phyloP scores from a whole-genome alignment of 2,888 invertebrate species.

The Meteorus cinctellus region DNA sequence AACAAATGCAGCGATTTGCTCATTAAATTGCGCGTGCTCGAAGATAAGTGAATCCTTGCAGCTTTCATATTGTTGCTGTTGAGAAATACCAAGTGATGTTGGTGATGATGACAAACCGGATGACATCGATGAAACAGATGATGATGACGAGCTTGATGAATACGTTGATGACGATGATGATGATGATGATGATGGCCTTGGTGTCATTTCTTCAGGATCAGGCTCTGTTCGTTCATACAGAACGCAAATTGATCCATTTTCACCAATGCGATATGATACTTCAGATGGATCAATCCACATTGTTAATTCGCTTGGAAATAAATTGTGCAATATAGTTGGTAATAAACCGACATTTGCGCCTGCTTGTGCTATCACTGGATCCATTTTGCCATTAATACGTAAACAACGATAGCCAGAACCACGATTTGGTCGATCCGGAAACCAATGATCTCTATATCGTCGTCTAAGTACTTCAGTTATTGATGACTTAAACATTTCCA shows the following conservation, averaged over 20 bases:
- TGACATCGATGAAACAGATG: conserved; percentile 47
- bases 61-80: conserved; percentile 69
- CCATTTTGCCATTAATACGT: conserved; percentile 82
- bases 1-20: conserved; percentile 70
- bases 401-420: conserved; percentile 84
- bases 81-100: conserved; percentile 49
- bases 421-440: conserved; percentile 81
- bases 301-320: conserved; percentile 82
- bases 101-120: conserved; percentile 44
- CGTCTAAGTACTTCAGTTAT: conserved; percentile 73
- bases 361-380: conserved; percentile 80
- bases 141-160: conserved; percentile 49
- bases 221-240: conserved; percentile 73
- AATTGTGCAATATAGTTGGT: conserved; percentile 76
- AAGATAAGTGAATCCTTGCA: conserved; percentile 70
- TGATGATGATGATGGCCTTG: conserved; percentile 48
- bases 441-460: conserved; percentile 82
- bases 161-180: conserved; percentile 48
- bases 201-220: conserved; percentile 59
- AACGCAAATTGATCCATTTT: conserved; percentile 79
- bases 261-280: conserved; percentile 81
- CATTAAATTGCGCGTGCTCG: conserved; percentile 71
- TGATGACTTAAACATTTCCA: conserved; percentile 73
- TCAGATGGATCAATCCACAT: conserved; percentile 86
- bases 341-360: conserved; percentile 79